Conservation (phyloP, 2,888 invertebrate species). For the Epistrophella euchroma region DNA sequence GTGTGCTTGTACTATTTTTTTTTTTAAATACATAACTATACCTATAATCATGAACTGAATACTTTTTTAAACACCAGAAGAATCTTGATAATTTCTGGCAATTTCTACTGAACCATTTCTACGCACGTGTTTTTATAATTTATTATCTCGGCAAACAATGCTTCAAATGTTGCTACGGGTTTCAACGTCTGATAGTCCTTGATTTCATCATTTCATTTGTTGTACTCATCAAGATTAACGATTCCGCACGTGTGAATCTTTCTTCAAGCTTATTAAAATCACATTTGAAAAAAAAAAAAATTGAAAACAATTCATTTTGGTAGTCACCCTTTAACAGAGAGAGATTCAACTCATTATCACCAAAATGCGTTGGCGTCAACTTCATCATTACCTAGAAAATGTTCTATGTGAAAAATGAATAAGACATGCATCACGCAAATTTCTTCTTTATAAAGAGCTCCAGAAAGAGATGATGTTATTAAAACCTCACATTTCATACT, state of each 20-base stretch:
- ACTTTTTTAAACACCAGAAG: too few species aligned
- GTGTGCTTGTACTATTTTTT: too few species aligned
- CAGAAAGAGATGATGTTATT: slow-evolving; percentile 16
- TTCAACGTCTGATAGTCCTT: neutral
- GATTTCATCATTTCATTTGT: neutral
- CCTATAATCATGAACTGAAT: too few species aligned
- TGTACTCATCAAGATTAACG: slow-evolving; percentile 10
- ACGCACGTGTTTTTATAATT: neutral
- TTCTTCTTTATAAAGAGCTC: neutral
- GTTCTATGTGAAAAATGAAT: slow-evolving; percentile 24
- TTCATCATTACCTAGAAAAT: slow-evolving; percentile 15
- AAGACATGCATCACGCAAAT: slow-evolving; percentile 24
- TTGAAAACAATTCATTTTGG: neutral
- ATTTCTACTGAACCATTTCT: neutral
- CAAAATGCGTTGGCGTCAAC: slow-evolving; percentile 1
- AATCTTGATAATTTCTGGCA: neutral
- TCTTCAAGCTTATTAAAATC: slow-evolving; percentile 8
- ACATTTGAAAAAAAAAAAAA: neutral
- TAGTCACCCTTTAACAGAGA: neutral
- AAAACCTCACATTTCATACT: slow-evolving; percentile 62
- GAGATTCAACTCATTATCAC: slow-evolving; percentile 18
- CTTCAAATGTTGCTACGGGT: neutral
- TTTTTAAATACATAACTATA: too few species aligned
- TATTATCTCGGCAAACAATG: neutral
- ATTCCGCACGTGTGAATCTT: slow-evolving; percentile 9